Base-by-base conservation (phyloP, 2,797 vertebrate genomes). In the Schizothorax lantsangensis region DNA sequence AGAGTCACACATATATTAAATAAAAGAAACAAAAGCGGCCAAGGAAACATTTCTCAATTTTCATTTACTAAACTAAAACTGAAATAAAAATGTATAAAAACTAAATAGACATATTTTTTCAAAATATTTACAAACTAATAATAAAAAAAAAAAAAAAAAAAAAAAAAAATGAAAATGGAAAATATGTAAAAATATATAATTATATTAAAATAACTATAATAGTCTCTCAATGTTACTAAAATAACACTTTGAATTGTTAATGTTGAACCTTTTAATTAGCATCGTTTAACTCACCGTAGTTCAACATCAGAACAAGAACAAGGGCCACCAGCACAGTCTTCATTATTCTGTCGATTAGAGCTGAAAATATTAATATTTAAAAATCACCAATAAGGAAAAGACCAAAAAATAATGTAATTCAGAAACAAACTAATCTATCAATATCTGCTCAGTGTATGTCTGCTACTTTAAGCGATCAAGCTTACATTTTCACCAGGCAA, bases 271-370 rank as follows among this genome's bases (percentile, higher is more conserved):
- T 52, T 10, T 82, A 93, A 93, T 93, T 86, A 93, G 89, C 91
- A 91, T 2, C 26, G 83, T 91, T 90, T 92, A 90, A 93, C 95
- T 93, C 88, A 95, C 95, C 93, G n/a, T 88, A 91, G 88, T 92
- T 84, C 85, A 95, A 89, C 91, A 94, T 83, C 91, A 95, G 86
- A 75, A 89, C 52, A 3, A 93, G 33, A 82, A 88, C 71, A 52
- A 94, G 80, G 74, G 84, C 89, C 78, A 95, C 88, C 49, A 93
- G 83, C 87, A 94, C 78, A 85, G 92, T 49, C 93, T 94, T 96
- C 95, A 95, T 95, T 64, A 69, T 93, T 91, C 84, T 86, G 17
- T 40, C 10, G 62, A 38, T n/a, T 15, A 33, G 33, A 14, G 74
- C 62, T 84, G 73, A 52, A 66, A 69, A 84, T 17, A 23, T 68